Evolutionary conservation across 2,113 vertebrate species (phyloP).

Genomic region (Gobiocypris rarus): DNA sequence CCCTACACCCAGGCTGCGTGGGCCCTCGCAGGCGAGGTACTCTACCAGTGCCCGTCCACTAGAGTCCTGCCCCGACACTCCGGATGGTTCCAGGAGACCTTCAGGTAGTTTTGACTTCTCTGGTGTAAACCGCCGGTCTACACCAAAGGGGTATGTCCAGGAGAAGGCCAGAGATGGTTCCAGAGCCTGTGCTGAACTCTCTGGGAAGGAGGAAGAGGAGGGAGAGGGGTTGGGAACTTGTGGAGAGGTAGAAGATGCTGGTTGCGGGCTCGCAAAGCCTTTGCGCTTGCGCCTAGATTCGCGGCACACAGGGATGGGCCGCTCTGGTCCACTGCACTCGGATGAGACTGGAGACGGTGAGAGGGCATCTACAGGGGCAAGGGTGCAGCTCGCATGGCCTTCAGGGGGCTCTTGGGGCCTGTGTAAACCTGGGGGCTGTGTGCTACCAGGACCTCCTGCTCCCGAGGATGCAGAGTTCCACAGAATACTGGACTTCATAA

Average conservation of each 20-base stretch:
- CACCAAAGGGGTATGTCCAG: constrained; percentile 97
- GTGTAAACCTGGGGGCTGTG: constrained; percentile 74
- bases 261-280: constrained; percentile 88
- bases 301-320: constrained; percentile 89
- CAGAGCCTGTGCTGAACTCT: constrained; percentile 86
- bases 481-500: constrained; percentile 99
- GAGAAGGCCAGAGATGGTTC: constrained; percentile 96
- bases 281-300: constrained; percentile 95
- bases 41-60: constrained; percentile 82
- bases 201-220: constrained; percentile 86
- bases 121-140: constrained; percentile 89
- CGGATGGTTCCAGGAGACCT: constrained; percentile 86
- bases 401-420: constrained; percentile 87
- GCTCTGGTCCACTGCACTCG: constrained; percentile 94
- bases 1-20: constrained; percentile 58
- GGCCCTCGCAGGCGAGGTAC: constrained; percentile 93
- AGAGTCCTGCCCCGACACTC: constrained; percentile 71
- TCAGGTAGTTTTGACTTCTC: constrained; percentile 93
- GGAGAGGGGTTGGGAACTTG: constrained; percentile 91
- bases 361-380: constrained; percentile 89
- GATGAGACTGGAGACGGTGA: constrained; percentile 96
- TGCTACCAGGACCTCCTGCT: constrained; percentile 40
- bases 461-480: constrained; percentile 80
- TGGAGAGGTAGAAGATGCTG: constrained; percentile 89
- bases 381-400: constrained; percentile 84